Conservation (phyloP, 2,113 vertebrate species). For the Brachyhypopomus occidentalis region DNA sequence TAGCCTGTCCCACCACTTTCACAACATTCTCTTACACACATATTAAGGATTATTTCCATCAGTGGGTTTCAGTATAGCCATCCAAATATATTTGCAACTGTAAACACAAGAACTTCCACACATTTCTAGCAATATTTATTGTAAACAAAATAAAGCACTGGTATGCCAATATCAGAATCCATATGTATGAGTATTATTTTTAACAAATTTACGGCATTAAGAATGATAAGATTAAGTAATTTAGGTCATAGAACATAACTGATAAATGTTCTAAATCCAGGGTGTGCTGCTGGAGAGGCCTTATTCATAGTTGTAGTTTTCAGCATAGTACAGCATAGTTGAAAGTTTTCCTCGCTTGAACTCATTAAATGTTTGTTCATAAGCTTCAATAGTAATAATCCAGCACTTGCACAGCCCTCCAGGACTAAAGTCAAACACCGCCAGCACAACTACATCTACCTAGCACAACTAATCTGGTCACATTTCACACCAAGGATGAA, state of each 20-base stretch:
- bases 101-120: neutral
- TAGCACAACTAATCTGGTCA: neutral
- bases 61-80: neutral
- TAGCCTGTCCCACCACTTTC: conserved; percentile 62
- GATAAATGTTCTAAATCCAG: neutral
- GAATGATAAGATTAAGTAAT: neutral
- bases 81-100: neutral
- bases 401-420: neutral
- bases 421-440: neutral
- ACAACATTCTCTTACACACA: conserved; percentile 30
- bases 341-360: neutral
- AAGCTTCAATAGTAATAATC: neutral
- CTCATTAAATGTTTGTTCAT: conserved; percentile 24
- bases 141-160: neutral
- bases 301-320: too few relatives aligned
- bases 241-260: neutral
- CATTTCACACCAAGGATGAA: neutral
- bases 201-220: neutral
- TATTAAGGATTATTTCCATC: neutral
- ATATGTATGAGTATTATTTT: neutral
- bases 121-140: neutral
- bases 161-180: neutral
- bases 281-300: neutral
- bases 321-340: neutral
- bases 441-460: neutral